Percentiles rank a stretch among this genome's conserved stretches.
Conservation (phyloP, 2,888 invertebrate genomes). For the Limulus polyphemus region DNA sequence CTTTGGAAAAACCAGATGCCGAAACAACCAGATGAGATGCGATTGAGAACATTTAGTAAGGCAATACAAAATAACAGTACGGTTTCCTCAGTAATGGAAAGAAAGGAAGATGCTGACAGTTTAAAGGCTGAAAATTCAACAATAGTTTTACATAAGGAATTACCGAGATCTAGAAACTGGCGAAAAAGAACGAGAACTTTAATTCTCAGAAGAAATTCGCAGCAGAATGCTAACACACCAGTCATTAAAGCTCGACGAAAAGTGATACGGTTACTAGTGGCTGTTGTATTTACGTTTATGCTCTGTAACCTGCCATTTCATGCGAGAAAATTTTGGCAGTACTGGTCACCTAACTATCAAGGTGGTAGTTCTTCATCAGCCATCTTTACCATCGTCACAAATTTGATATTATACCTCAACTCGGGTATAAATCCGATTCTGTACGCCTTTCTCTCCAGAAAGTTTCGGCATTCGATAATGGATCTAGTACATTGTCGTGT, state of each 20-base stretch:
- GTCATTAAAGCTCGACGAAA: constrained; percentile 46
- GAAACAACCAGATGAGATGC: no score
- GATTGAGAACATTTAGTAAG: no score
- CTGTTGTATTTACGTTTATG: constrained; percentile 76
- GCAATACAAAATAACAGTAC: no score
- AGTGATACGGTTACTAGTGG: constrained; percentile 76
- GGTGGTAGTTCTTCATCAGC: constrained; percentile 62
- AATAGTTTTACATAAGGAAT: no score
- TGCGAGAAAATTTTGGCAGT: constrained; percentile 73
- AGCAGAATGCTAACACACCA: no score
- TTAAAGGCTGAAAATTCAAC: no score
- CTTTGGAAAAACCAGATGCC: constrained; percentile 49
- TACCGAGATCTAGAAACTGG: no score
- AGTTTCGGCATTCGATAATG: constrained; percentile 70
- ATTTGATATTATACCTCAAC: constrained; percentile 75
- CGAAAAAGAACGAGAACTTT: no score
- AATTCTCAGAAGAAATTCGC: no score
- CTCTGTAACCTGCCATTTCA: constrained; percentile 81
- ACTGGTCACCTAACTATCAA: constrained; percentile 58
- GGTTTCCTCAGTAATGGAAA: no score
- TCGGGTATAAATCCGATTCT: constrained; percentile 79
- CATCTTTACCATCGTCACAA: constrained; percentile 68
- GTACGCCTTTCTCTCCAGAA: constrained; percentile 71
- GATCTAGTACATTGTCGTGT: constrained; percentile 48
- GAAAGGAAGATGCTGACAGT: no score